These are phyloP conservation scores for Vimba vimba DNA, from an alignment of 2,113 vertebrate species.

Conservation along the genomic window DNA sequence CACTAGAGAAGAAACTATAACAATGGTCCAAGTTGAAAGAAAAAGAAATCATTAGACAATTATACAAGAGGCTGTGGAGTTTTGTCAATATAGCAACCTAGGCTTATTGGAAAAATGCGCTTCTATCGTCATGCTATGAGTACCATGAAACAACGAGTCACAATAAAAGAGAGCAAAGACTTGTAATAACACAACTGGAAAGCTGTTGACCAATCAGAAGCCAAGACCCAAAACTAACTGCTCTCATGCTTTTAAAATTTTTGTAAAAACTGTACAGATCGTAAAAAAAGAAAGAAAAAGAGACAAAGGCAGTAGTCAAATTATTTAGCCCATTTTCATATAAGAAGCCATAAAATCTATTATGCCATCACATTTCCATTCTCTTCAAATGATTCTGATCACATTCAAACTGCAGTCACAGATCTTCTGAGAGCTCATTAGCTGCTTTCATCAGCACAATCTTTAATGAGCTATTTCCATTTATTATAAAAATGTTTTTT, in stretches of 20 bases:
- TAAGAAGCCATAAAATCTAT: not conserved
- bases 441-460: not conserved
- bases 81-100: not conserved
- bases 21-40: not conserved
- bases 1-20: not conserved
- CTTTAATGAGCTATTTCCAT: slow-evolving; percentile 5
- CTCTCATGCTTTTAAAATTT: not conserved
- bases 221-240: no score
- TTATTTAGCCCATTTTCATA: not conserved
- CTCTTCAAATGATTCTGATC: not conserved
- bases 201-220: not conserved
- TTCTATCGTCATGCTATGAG: not conserved
- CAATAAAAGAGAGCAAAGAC: not conserved
- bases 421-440: not conserved
- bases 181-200: not conserved
- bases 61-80: not conserved
- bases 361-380: not conserved
- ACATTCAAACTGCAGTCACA: not conserved
- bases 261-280: not conserved
- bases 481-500: slow-evolving; percentile 6
- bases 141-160: no score
- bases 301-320: not conserved
- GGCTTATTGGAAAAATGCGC: not conserved
- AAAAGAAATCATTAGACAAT: not conserved
- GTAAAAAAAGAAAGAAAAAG: not conserved